These are phyloP conservation scores for Sinohyriopsis cumingii DNA, from an alignment of 2,888 invertebrate species.

Conservation along the genomic window DNA sequence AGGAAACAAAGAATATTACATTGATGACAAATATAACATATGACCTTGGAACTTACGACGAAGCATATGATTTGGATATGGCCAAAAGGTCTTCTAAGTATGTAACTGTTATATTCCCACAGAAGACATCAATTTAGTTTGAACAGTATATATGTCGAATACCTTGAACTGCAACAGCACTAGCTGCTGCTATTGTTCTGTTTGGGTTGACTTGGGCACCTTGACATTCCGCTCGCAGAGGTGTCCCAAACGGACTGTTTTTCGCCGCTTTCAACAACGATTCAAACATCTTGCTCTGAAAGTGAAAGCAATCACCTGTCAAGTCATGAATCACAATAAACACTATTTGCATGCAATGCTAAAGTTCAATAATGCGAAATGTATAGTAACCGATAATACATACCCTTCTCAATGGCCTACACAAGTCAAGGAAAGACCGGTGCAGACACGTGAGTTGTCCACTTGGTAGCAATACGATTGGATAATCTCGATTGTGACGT, in stretches of 20 bases:
- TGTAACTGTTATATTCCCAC: no score
- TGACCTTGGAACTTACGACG: no score
- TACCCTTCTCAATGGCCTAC: slow-evolving; percentile 16
- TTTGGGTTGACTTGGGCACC: slow-evolving; percentile 50
- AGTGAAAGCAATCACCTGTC: neutral
- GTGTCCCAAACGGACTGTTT: slow-evolving; percentile 62
- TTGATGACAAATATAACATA: no score
- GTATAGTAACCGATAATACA: no score
- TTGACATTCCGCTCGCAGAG: slow-evolving; percentile 67
- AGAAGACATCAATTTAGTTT: no score
- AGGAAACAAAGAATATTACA: no score
- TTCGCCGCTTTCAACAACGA: slow-evolving; percentile 66
- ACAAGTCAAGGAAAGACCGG: slow-evolving; percentile 22
- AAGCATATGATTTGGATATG: neutral
- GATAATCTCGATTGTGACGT: no score
- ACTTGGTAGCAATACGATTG: no score
- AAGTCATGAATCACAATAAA: neutral
- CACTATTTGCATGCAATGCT: no score
- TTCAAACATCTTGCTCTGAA: slow-evolving; percentile 60
- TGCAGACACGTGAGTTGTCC: slow-evolving; percentile 2
- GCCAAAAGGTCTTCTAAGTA: neutral
- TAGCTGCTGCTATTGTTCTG: slow-evolving; percentile 67
- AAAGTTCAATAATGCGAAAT: no score
- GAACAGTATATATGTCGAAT: slow-evolving; percentile 5
- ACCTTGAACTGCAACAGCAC: slow-evolving; percentile 57